Conservation (phyloP, 1,140 invertebrate genomes). For the Calosoma granatense region DNA sequence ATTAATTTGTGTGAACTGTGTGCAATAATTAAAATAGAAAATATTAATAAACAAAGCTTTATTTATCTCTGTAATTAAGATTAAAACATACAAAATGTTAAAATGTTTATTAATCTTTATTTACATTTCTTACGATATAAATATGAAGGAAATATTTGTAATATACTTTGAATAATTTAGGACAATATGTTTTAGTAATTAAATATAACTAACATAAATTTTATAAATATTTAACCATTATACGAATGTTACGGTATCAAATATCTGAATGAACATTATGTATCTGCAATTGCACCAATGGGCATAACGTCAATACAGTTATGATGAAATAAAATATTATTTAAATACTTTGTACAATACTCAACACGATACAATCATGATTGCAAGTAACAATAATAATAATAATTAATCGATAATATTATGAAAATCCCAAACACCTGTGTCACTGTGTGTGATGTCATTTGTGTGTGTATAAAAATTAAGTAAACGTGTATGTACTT, state of each 20-base stretch:
- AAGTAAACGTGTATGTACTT: constrained; percentile 5
- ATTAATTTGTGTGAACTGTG: too few species aligned
- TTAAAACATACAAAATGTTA: too few species aligned
- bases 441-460: neutral
- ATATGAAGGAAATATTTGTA: neutral
- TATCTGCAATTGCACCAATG: neutral
- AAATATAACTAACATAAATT: neutral
- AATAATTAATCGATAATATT: neutral
- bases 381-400: neutral
- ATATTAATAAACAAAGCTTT: too few species aligned
- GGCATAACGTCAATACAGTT: neutral
- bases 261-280: neutral
- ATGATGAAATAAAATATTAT: neutral
- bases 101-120: constrained; percentile 3
- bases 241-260: neutral
- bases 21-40: too few species aligned
- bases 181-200: neutral
- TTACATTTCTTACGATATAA: neutral
- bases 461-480: constrained; percentile 2
- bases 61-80: too few species aligned
- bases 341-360: constrained; percentile 2
- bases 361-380: neutral
- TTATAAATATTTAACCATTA: constrained; percentile 4
- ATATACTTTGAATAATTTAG: neutral
- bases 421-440: neutral